Percentiles rank a stretch among this genome's conserved stretches.
Evolutionary conservation across 2,888 invertebrate genomes (phyloP).

Genomic region (Teinopalpus imperialis): DNA sequence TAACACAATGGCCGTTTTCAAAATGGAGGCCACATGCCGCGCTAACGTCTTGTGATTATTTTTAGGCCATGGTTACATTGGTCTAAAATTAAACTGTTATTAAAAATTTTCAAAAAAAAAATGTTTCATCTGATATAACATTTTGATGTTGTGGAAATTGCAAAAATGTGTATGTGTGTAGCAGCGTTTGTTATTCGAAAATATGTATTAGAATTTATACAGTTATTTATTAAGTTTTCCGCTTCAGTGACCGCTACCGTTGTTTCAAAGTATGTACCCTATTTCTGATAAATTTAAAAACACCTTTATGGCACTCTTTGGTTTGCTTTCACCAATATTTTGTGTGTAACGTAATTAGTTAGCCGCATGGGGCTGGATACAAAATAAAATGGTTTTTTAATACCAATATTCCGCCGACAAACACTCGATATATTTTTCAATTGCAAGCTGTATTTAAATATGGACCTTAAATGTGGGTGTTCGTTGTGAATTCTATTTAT

Average conservation of each 20-base stretch:
- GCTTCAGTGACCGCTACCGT: slow-evolving; percentile 16
- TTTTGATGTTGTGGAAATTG: too few species aligned
- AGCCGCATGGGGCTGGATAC: slow-evolving; percentile 26
- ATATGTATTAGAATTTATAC: too few species aligned
- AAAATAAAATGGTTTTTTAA: slow-evolving; percentile 18
- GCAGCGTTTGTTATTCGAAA: too few species aligned
- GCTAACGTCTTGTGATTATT: slow-evolving; percentile 34
- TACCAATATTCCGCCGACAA: slow-evolving; percentile 11
- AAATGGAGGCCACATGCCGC: slow-evolving; percentile 59
- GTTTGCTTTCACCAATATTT: slow-evolving; percentile 29
- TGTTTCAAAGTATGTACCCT: background rate
- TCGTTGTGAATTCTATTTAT: background rate
- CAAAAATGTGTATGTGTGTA: too few species aligned
- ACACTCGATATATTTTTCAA: slow-evolving; percentile 14
- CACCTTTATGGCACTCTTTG: slow-evolving; percentile 26
- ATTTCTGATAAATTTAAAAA: slow-evolving; percentile 25
- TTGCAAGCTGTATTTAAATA: slow-evolving; percentile 18
- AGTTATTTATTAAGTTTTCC: background rate
- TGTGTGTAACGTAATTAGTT: slow-evolving; percentile 29
- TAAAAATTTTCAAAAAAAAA: too few species aligned
- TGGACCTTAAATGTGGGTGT: slow-evolving; percentile 3
- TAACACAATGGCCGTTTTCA: slow-evolving; percentile 58
- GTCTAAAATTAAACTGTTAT: background rate
- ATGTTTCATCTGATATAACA: too few species aligned
- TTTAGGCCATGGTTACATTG: slow-evolving; percentile 31